Evolutionary conservation across 1,140 invertebrate genomes (phyloP), one percentile per base, ranked within the genome.

Genomic region (Sinella curviseta): DNA sequence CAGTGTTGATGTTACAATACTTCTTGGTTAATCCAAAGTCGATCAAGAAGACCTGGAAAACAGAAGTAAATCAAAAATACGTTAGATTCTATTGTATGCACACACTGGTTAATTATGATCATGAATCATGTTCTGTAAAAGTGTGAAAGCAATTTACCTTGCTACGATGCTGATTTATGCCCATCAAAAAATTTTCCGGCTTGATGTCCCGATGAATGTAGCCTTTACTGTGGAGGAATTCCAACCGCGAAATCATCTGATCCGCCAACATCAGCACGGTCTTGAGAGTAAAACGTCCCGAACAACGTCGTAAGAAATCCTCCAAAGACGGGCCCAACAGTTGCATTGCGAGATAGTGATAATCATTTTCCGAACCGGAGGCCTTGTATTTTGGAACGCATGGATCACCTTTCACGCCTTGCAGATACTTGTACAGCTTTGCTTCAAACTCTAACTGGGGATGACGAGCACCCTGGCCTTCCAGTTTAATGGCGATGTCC

Each of bases 131-230:
- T n/a, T n/a, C n/a, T n/a, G n/a, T 20, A 8, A 48, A 20, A 20
- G 8, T 8, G 8, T 48, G 39, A 20, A 20, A 8, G 39, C 8
- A 20, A 48, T 8, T 20, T 12, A 48, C 20, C 20, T 48, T 20
- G 20, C 20, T 48, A 20, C 1, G 83, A 90, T 88, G 73, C 88
- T 85, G 73, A n/a, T 73, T 26, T 12, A 76, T 39, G 76, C 74
- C 81, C 91, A 92, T 92, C 65, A 92, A 86, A 86, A 92, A 92
- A 85, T 92, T 92, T 84, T 92, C 91, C 35, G 90, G 90, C 60
- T 90, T 89, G 86, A 90, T 89, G 77, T 86, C 85, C 54, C 91
- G 87, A 85, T 92, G 91, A 78, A 92, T 91, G 84, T 91, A 92
- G 82, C 90, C 90, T 84, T 90, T 90, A 76, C 87, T 89, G 85